These are phyloP conservation scores for Porites divaricata DNA, from an alignment of 92 coral and sea anemone genomes.

Conservation along the genomic window DNA sequence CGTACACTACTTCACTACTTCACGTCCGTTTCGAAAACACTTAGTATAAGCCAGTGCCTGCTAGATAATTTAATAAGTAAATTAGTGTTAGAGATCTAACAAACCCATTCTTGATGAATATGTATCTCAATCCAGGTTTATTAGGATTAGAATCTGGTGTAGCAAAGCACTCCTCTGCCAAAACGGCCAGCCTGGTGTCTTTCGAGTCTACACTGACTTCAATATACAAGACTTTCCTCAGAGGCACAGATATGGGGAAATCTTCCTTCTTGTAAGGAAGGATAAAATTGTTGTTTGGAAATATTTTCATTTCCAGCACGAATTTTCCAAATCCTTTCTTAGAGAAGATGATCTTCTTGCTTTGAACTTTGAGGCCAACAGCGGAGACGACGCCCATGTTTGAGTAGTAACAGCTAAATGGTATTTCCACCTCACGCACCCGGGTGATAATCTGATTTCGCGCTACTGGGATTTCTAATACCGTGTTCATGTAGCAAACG, in stretches of 20 bases:
- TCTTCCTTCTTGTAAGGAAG: conserved; percentile 13
- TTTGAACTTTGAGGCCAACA: conserved; percentile 29
- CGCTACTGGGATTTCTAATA: conserved; percentile 33
- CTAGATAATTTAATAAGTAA: too few species aligned
- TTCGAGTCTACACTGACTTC: conserved; percentile 33
- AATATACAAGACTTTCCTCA: conserved; percentile 17
- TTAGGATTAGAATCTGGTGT: conserved; percentile 38
- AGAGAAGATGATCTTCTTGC: conserved; percentile 45
- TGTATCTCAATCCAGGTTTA: conserved; percentile 26
- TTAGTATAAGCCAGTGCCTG: too few species aligned
- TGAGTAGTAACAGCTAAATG: conserved; percentile 42
- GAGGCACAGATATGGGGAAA: conserved; percentile 14
- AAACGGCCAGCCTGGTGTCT: conserved; percentile 12
- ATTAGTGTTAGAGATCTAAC: neutral
- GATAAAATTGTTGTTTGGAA: conserved; percentile 1
- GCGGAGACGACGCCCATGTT: conserved; percentile 48
- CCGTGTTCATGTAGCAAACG: conserved; percentile 35
- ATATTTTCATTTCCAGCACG: conserved; percentile 28
- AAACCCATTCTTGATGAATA: conserved; percentile 42
- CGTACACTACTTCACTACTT: too few species aligned
- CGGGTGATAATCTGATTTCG: conserved; percentile 41
- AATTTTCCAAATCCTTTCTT: conserved; percentile 25
- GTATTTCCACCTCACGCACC: conserved; percentile 38
- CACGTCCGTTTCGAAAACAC: too few species aligned
- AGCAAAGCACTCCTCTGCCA: conserved; percentile 46